Base-by-base conservation (phyloP, 2,888 invertebrate genomes). In the Pherbina coryleti region DNA sequence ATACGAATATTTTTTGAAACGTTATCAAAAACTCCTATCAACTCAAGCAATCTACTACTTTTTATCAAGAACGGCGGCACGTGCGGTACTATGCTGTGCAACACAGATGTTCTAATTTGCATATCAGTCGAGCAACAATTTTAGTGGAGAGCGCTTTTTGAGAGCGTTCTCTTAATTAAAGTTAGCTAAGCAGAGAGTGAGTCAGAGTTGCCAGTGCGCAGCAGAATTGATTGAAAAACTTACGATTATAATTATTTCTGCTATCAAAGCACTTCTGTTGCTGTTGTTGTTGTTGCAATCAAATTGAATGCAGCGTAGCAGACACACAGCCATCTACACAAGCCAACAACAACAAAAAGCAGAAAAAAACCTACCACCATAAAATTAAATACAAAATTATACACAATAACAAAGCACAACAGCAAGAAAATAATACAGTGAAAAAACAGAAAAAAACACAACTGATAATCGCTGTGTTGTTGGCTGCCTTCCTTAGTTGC, bases 401-500 rank as follows among this genome's bases (percentile, higher is more conserved):
- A 31, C 31, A n/a, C 28, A 31, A 31, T 7, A 64, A 64, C 17
- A 31, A 31, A 5, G n/a, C 31, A 31, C 25, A 64, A 64, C 25
- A 62, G 17, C 9, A 62, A 28, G 17, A 28, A 25, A 62, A 25
- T 62, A 62, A 62, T 2, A 19, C 19, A 19, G 14, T 1, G 28
- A 25, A 9, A 11, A 19, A 60, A 25, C 7, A 25, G 0, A 19
- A 60, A 60, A 25, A 25, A 22, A 19, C 25, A 22, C 44, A 44
- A 44, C 44, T 70, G 79, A 66, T 76, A 55, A 75, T 76, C 74
- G 80, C 76, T 64, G 31, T 7, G 34, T 69, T 14, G 57, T 70
- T 57, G 77, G 79, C 79, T 76, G 70, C 75, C 74, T 78, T 79
- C 73, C 57, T 60, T 64, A 80, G 81, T 81, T 78, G 78, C 81